Base-by-base conservation (phyloP, 1,140 invertebrate species). In the Maniola jurtina region DNA sequence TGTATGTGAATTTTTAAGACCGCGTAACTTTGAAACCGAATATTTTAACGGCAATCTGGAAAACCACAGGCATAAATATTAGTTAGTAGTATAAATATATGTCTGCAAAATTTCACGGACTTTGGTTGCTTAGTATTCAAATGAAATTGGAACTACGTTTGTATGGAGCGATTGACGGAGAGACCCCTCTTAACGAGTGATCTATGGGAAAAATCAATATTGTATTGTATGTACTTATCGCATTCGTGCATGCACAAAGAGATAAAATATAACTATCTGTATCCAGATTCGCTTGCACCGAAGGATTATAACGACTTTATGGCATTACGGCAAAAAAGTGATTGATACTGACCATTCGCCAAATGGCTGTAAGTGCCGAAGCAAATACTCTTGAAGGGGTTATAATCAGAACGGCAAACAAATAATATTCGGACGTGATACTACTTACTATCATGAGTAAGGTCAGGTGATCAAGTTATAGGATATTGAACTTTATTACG, bases 341-440 rank as follows among this genome's bases (percentile, higher is more conserved):
- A 56, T 36, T 55, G 52, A 63, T 42, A 63, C 13, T 45, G 5
- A 45, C 42, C 48, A 52, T 55, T 38, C 50, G 61, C 52, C 36
- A 63, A 63, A 63, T 47, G 35, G 45, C 45, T 38, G 14, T 42
- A 68, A 71, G 36, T 55, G 34, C 58, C 61, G 38, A 61, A 61
- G 42, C 65, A 64, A 71, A 62, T 65, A 68, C 34, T 36, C 48
- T 47, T 35, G 54, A 58, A 50, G 58, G 69, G 61, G 55, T 67
- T 71, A 71, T 77, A 74, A 81, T 83, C 76, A 75, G 65, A 72
- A 74, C 70, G 68, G 75, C 75, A 80, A 84, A 83, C 78, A 83
- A 78, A 80, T 77, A 74, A 77, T 79, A 79, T 79, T 76, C 48
- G 74, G 72, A 79, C 83, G 78, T 83, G 83, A 82, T 79, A 76